phyloP scores from a whole-genome alignment of 2,113 vertebrate genomes.

The Cottus gobio region DNA sequence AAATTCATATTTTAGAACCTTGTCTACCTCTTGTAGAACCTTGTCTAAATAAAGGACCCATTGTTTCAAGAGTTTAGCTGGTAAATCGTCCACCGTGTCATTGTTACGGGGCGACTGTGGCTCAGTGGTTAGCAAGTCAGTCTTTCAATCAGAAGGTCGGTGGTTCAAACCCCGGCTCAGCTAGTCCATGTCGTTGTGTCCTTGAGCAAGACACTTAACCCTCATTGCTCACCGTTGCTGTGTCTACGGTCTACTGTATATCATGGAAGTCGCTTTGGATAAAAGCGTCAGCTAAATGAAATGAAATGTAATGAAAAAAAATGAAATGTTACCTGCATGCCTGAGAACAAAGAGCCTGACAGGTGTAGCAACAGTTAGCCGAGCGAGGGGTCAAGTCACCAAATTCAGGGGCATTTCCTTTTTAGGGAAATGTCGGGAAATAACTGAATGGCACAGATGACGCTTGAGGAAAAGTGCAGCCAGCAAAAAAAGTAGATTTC shows the following conservation, averaged over 20 bases:
- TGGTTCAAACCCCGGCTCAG: too few relatives aligned
- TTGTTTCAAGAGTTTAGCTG: neutral
- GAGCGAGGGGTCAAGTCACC: too few relatives aligned
- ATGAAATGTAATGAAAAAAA: too few relatives aligned
- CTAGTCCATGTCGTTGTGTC: too few relatives aligned
- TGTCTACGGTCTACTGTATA: too few relatives aligned
- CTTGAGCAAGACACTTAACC: too few relatives aligned
- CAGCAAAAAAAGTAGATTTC: neutral
- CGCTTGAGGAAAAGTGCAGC: neutral
- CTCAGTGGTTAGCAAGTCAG: too few relatives aligned
- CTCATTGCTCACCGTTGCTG: too few relatives aligned
- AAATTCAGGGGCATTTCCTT: neutral
- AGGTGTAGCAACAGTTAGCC: neutral
- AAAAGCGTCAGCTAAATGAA: too few relatives aligned
- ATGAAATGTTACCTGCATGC: neutral
- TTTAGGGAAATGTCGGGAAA: neutral
- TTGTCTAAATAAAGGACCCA: neutral
- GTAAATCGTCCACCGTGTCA: neutral
- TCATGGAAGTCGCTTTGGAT: too few relatives aligned
- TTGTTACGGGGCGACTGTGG: too few relatives aligned
- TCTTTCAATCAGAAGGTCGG: too few relatives aligned
- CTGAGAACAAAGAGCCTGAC: neutral
- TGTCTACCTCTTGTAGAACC: neutral
- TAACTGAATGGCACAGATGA: neutral
- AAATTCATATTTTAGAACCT: neutral